Conservation (phyloP, 2,888 invertebrate genomes). For the Beris chalybata region DNA sequence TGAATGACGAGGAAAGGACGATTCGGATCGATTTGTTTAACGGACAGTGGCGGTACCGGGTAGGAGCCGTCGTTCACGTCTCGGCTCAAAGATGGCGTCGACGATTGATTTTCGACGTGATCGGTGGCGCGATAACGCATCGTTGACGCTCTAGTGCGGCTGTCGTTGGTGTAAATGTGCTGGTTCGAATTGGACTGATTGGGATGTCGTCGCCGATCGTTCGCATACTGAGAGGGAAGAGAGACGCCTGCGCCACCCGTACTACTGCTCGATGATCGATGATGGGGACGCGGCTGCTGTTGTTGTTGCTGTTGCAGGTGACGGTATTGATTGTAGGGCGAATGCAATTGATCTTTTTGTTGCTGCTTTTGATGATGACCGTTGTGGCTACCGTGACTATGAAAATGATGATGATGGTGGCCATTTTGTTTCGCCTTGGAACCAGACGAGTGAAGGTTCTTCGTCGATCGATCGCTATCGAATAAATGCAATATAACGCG, state of each 20-base stretch:
- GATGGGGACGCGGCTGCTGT: conserved; percentile 19
- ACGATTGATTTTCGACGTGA: neutral
- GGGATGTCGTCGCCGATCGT: neutral
- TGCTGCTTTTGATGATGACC: neutral
- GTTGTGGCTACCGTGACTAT: conserved; percentile 11
- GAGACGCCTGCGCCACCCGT: neutral
- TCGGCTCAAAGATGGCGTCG: neutral
- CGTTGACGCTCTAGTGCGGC: neutral
- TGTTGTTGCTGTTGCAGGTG: neutral
- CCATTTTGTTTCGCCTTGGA: conserved; percentile 13
- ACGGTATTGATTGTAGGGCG: conserved; percentile 1
- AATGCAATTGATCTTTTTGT: neutral
- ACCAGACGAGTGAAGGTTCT: conserved; percentile 1
- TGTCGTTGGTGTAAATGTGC: conserved; percentile 1
- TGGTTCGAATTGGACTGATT: neutral
- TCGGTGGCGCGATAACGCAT: conserved; percentile 4
- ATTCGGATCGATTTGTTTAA: conserved; percentile 62
- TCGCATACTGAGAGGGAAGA: neutral
- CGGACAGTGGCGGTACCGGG: conserved; percentile 39
- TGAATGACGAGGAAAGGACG: conserved; percentile 83
- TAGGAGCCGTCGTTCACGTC: conserved; percentile 50
- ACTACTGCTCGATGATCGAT: neutral
- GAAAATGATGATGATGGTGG: conserved; percentile 26
- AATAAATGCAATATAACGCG: conserved; percentile 70
- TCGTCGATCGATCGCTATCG: conserved; percentile 34